Evolutionary conservation across 2,797 vertebrate species (phyloP), one percentile per base, ranked within the genome.

Genomic region (Trichosurus vulpecula): DNA sequence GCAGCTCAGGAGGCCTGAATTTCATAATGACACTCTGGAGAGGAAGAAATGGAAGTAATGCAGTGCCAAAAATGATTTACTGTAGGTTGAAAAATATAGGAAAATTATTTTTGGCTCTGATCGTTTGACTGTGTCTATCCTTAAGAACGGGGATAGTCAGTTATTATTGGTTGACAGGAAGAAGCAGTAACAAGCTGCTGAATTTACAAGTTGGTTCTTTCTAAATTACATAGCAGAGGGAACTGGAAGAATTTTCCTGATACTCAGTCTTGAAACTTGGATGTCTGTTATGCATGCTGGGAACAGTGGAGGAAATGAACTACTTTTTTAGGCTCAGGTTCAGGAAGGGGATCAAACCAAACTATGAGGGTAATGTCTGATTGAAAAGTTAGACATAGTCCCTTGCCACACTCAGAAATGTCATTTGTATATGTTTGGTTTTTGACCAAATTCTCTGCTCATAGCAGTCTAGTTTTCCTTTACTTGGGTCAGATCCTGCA

Each of bases 161-260:
- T 90, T 54, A 92, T 52, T 98, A 93, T 5, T 92, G 12, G 90
- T 95, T 94, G 96, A 96, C 35, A 96, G 92, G 25, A 92, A 96
- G 30, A 57, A 97, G 2, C 13, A 95, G 93, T 66, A 95, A 51
- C n/a, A 35, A 97, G 94, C 61, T 97, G 3, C 90, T 96, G 94
- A 97, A 93, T 97, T 98, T 97, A 91, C 94, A 97, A 98, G 87
- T 91, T 54, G 4, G 81, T 97, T 98, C 97, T 96, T 94, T 96
- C 41, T 94, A 96, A 95, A 90, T 97, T 97, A 95, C 94, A 96
- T 9, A 97, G 95, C 22, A 66, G 16, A 55, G 94, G 57, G 94
- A 96, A 92, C 29, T 94, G 89, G 35, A 89, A 8, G 74, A 96
- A 47, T 74, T 74, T 94, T 74, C 51, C 66, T 96, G 8, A 47